Evolutionary conservation across 2,888 invertebrate genomes (phyloP).

Genomic region (Melanotus villosus): DNA sequence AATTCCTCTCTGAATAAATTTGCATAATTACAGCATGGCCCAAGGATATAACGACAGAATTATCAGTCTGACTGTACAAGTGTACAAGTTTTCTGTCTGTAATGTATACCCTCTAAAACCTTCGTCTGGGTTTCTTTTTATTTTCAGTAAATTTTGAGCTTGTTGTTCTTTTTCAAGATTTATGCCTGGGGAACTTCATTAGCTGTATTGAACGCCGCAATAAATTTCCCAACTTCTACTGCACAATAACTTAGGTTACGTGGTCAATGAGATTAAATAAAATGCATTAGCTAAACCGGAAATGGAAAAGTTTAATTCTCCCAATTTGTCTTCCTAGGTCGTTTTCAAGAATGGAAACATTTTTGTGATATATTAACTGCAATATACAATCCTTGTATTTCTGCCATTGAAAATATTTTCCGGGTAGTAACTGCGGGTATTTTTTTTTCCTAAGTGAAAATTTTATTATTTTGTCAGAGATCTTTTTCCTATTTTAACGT

Average conservation of each 20-base stretch:
- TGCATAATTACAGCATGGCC: too few relatives aligned
- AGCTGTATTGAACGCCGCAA: slow-evolving; percentile 67
- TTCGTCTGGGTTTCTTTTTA: slow-evolving; percentile 29
- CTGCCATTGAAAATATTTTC: too few relatives aligned
- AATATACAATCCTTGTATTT: too few relatives aligned
- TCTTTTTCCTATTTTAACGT: neutral
- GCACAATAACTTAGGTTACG: slow-evolving; percentile 64
- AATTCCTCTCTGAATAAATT: too few relatives aligned
- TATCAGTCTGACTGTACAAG: too few relatives aligned
- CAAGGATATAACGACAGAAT: too few relatives aligned
- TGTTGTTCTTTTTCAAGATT: slow-evolving; percentile 58
- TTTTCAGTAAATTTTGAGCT: slow-evolving; percentile 44
- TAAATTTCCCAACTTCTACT: slow-evolving; percentile 64
- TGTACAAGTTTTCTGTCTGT: too few relatives aligned
- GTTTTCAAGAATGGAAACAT: neutral
- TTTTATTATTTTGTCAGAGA: too few relatives aligned
- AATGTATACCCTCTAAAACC: too few relatives aligned
- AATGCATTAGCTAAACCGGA: slow-evolving; percentile 63
- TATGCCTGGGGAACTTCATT: slow-evolving; percentile 66
- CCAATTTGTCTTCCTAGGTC: slow-evolving; percentile 60
- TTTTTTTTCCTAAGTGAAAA: too few relatives aligned
- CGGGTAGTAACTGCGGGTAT: too few relatives aligned
- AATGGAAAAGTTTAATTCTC: slow-evolving; percentile 65
- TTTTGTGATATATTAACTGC: neutral
- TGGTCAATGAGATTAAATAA: slow-evolving; percentile 66